Base-by-base conservation (phyloP, 2,113 vertebrate genomes). In the Anolis carolinensis region DNA sequence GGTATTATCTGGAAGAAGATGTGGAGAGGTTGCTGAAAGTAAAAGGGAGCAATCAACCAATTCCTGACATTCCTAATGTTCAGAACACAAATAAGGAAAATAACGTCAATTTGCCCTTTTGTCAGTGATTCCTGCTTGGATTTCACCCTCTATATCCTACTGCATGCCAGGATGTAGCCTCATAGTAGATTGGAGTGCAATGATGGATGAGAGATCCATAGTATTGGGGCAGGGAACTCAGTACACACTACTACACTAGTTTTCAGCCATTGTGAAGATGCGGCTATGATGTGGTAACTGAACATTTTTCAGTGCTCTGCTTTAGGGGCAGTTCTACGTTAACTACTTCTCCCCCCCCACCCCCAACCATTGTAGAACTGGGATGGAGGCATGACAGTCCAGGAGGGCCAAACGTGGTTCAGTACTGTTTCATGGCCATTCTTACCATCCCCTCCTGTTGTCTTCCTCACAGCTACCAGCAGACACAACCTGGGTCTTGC, bases 91-190 rank as follows among this genome's bases (percentile, higher is more conserved):
- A 23, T 16, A 75, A 65, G 39, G 11, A 36, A 74, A 59, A 63
- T 13, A n/a, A 44, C 30, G 34, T 80, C 59, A 59, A 20, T 78
- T 79, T 59, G 30, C 23, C 30, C 27, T 52, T 21, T 9, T 0
- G 0, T 20, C 2, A 2, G 0, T 13, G 50, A 1, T 6, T 1
- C 16, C 34, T 39, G 0, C 0, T 63, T 27, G 27, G 36, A 63
- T 4, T 59, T 34, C 59, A 8, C 30, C 25, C 0, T 0, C 2
- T 55, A 4, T 30, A 2, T 7, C 8, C 34, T 59, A 62, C 14
- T 1, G 20, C 50, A 62, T 83, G 32, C 73, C 21, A 74, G 18
- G 34, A 44, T 34, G 36, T 68, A 27, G 65, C 25, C 25, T 27
- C 7, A 25, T 59, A 59, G 32, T 25, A 44, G 36, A 14, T 16